phyloP scores from a whole-genome alignment of 2,888 invertebrate species.

The Pseudoips prasinana region DNA sequence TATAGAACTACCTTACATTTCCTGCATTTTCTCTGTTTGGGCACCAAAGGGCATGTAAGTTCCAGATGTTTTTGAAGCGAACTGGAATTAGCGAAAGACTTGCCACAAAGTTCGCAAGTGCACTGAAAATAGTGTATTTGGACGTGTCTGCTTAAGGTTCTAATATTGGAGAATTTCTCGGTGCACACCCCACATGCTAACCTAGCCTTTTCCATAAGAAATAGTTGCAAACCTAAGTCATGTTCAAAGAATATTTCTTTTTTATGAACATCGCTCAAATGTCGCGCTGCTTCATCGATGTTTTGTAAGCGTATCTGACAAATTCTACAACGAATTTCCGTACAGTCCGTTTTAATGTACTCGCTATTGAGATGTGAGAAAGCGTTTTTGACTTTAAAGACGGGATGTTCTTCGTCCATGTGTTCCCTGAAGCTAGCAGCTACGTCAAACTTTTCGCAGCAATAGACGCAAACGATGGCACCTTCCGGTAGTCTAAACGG shows the following conservation, averaged over 20 bases:
- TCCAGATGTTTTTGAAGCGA: conserved; percentile 37
- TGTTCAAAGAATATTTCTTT: conserved; percentile 32
- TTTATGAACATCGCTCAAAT: conserved; percentile 39
- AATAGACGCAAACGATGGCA: conserved; percentile 48
- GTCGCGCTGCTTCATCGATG: conserved; percentile 36
- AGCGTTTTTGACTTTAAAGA: conserved; percentile 26
- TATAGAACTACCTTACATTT: conserved; percentile 41
- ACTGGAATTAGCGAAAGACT: conserved; percentile 37
- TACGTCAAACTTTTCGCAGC: conserved; percentile 40
- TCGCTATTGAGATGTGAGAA: conserved; percentile 19
- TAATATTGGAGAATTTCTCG: conserved; percentile 39
- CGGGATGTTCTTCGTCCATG: conserved; percentile 39
- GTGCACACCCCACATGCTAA: conserved; percentile 42
- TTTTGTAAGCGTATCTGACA: conserved; percentile 32
- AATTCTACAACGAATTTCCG: conserved; percentile 43
- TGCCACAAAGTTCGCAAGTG: conserved; percentile 51
- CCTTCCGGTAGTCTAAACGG: conserved; percentile 52
- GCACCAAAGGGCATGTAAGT: conserved; percentile 23
- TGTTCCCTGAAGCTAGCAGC: conserved; percentile 40
- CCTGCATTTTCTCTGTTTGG: conserved; percentile 30
- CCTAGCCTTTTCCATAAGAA: conserved; percentile 37
- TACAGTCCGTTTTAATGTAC: conserved; percentile 44
- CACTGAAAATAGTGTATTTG: conserved; percentile 44
- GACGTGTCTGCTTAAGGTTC: conserved; percentile 45
- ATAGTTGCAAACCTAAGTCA: conserved; percentile 45